These are phyloP conservation scores for Alexandromys fortis DNA, from an alignment of 2,113 vertebrate species.

Conservation along the genomic window DNA sequence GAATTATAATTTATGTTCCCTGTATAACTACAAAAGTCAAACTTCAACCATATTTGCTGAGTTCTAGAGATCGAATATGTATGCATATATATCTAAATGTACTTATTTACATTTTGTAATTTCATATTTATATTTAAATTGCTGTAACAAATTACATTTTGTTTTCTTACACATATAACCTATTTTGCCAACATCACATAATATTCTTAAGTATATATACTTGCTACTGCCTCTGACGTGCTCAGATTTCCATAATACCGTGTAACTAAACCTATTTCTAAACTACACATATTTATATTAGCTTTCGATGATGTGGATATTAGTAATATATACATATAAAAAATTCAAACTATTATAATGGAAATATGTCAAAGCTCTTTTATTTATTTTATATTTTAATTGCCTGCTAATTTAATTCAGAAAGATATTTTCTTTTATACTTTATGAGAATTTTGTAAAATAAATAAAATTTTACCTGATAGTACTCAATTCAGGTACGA, in stretches of 20 bases:
- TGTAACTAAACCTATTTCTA: not conserved
- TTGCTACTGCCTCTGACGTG: not conserved
- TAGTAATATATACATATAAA: not conserved
- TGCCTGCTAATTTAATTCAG: not conserved
- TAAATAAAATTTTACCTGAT: not conserved
- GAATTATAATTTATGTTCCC: constrained; percentile 16
- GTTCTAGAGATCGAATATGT: not conserved
- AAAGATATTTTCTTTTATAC: not conserved
- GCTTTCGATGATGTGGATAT: not conserved
- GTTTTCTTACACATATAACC: not conserved
- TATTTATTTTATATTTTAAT: constrained; percentile 39
- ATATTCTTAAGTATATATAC: not conserved
- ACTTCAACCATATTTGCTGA: not conserved
- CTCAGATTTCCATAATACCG: not conserved
- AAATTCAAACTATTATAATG: not conserved
- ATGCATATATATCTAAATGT: not conserved
- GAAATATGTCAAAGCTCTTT: not conserved
- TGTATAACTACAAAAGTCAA: not conserved
- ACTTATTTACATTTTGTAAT: constrained; percentile 5
- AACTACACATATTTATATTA: not conserved
- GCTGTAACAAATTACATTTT: not conserved
- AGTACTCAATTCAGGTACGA: not conserved
- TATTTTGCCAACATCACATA: not conserved
- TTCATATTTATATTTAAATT: not conserved
- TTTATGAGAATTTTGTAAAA: constrained; percentile 44